phyloP scores from a whole-genome alignment of 2,888 invertebrate species.

The Caenorhabditis sp. region DNA sequence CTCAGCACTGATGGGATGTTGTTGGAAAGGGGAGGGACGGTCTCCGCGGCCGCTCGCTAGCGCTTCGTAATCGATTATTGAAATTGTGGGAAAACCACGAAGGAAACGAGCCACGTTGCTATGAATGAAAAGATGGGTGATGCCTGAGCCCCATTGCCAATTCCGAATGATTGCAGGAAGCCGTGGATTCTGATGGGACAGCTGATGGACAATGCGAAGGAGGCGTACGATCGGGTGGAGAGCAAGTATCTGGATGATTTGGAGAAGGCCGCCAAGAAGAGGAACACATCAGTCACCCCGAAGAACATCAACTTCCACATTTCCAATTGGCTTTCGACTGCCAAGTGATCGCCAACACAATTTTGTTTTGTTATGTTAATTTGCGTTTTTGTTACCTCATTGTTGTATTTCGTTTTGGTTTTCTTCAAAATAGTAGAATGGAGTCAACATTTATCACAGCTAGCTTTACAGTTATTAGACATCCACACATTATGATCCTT shows the following conservation, averaged over 20 bases:
- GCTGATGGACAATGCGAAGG: slow-evolving; percentile 45
- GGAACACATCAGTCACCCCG: slow-evolving; percentile 17
- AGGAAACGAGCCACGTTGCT: too few relatives aligned
- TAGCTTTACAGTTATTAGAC: slow-evolving; percentile 72
- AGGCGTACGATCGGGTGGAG: slow-evolving; percentile 45
- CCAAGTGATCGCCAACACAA: slow-evolving; percentile 17
- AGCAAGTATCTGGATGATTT: slow-evolving; percentile 61
- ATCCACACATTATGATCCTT: slow-evolving; percentile 68
- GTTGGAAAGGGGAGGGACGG: neutral
- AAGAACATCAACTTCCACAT: slow-evolving; percentile 56
- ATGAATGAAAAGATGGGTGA: neutral
- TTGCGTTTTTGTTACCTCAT: slow-evolving; percentile 13
- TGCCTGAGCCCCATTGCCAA: neutral
- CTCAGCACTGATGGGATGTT: slow-evolving; percentile 3
- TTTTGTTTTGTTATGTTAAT: slow-evolving; percentile 2
- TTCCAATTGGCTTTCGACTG: slow-evolving; percentile 47
- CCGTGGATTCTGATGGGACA: slow-evolving; percentile 57
- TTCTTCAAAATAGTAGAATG: neutral
- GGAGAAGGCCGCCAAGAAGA: slow-evolving; percentile 53
- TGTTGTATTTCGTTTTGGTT: slow-evolving; percentile 12
- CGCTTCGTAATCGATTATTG: slow-evolving; percentile 19
- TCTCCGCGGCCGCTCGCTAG: too few relatives aligned
- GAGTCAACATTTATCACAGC: slow-evolving; percentile 63
- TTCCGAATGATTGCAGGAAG: slow-evolving; percentile 52
- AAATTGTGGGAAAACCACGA: neutral